Base-by-base conservation (phyloP, 2,797 vertebrate genomes). In the Mormyrus proboscirostris region DNA sequence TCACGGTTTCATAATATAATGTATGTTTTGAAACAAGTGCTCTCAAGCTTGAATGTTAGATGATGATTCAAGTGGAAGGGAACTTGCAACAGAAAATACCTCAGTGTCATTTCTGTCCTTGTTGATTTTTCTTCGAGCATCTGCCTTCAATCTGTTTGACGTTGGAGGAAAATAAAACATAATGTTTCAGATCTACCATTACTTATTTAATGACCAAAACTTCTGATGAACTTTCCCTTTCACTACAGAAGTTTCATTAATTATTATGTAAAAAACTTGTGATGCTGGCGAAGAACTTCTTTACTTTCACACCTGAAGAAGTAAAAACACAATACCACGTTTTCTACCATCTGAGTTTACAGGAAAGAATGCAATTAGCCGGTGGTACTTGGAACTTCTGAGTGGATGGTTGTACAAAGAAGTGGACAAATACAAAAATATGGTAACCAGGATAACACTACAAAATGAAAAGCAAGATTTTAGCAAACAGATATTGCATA, bases 131-230 rank as follows among this genome's bases (percentile, higher is more conserved):
- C 19, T 47, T 41, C 2, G 82, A 25, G 14, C 19, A 6, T 8
- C 44, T 22, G n/a, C 44, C 82, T 44, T 8, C 82, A 25, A 22
- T 25, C 44, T 25, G 7, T 22, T 47, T 38, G 19, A 84, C 44
- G 41, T 84, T 47, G n/a, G 41, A 22, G 16, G 19, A 25, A 47
- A 84, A 84, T 50, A 22, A 50, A 50, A 49, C 19, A 44, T 83
- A 50, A 47, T 47, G 19, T 84, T 84, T 22, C 82, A 19, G 82
- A 22, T 7, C 3, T 50, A 5, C 44, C 82, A 22, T 84, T 22
- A 49, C 41, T 84, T 50, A 84, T 84, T 49, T 22, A 84, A 25
- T 73, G 82, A n/a, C 41, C 19, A 84, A 84, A 84, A 84, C 82
- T 38, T 84, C 41, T 47, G 82, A 44, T 19, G 19, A 47, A 57